phyloP scores from a whole-genome alignment of 2,888 invertebrate species.

The Eristalinus sepulchralis region DNA sequence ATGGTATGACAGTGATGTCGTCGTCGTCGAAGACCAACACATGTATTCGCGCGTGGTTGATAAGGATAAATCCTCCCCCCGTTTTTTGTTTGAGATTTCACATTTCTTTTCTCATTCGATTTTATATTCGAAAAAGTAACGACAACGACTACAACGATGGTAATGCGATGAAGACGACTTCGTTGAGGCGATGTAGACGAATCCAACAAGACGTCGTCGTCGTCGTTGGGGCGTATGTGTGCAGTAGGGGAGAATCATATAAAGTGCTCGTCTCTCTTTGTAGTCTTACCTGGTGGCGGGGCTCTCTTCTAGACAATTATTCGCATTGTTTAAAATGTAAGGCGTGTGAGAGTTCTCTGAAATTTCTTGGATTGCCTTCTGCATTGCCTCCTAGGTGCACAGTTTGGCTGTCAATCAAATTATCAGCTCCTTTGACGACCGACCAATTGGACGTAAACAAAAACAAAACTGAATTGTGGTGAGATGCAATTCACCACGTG shows the following conservation, averaged over 20 bases:
- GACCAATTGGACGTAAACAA: constrained; percentile 40
- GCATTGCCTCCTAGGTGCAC: not conserved
- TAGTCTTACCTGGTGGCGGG: constrained; percentile 72
- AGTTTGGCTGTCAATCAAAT: not conserved
- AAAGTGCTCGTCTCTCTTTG: constrained; percentile 61
- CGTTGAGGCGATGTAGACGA: constrained; percentile 6
- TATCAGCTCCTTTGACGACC: not conserved
- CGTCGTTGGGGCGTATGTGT: constrained; percentile 19
- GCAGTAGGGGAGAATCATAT: constrained; percentile 23
- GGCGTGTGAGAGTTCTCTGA: not conserved
- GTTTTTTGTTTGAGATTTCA: constrained; percentile 59
- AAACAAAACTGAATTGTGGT: constrained; percentile 40
- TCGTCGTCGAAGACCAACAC: constrained; percentile 56
- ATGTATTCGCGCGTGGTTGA: constrained; percentile 66
- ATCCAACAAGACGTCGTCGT: not conserved
- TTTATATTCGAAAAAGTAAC: constrained; percentile 69
- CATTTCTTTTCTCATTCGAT: constrained; percentile 69
- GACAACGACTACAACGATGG: constrained; percentile 21
- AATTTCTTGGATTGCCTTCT: not conserved
- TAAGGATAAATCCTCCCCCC: constrained; percentile 69
- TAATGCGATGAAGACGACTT: constrained; percentile 5
- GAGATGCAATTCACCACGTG: constrained; percentile 47
- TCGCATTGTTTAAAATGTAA: not conserved
- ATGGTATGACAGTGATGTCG: constrained; percentile 1
- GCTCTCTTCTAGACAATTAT: constrained; percentile 64